Conservation (phyloP, 2,797 vertebrate genomes). For the Poeciliopsis infans region DNA sequence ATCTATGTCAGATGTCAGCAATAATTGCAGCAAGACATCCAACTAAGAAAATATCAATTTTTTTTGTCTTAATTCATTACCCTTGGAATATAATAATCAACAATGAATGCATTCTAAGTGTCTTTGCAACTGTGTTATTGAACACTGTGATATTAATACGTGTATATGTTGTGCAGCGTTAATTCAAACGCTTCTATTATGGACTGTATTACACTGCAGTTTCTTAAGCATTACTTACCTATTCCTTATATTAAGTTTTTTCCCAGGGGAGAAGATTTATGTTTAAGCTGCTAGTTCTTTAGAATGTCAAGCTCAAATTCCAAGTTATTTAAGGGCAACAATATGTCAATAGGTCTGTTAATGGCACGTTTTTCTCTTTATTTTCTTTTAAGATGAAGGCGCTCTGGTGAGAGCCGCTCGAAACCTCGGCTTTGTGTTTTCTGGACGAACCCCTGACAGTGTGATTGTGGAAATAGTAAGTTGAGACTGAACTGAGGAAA, state of each 20-base stretch:
- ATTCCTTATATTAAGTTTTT: neutral
- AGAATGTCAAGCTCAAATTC: constrained; percentile 4
- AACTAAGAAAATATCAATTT: neutral
- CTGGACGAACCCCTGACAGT: constrained; percentile 93
- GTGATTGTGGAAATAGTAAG: constrained; percentile 93
- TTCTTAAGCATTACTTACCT: neutral
- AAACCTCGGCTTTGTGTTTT: constrained; percentile 92
- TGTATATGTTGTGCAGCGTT: neutral
- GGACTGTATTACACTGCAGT: neutral
- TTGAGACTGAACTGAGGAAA: constrained; percentile 23
- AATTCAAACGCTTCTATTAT: neutral
- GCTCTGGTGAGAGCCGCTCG: constrained; percentile 94
- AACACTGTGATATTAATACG: neutral
- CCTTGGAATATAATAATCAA: neutral
- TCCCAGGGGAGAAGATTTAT: constrained; percentile 23
- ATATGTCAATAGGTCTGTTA: neutral
- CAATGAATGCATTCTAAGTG: neutral
- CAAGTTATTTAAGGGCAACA: neutral
- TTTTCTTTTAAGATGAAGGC: constrained; percentile 88
- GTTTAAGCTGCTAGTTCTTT: neutral
- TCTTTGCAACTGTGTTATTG: neutral
- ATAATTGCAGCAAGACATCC: neutral
- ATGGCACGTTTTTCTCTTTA: constrained; percentile 9
- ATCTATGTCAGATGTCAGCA: neutral
- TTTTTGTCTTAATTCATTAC: neutral